A percentile compares a stretch with the other conserved stretches of the same genome.
Conservation (phyloP, 2,888 invertebrate genomes). For the Meteorus cinctellus region DNA sequence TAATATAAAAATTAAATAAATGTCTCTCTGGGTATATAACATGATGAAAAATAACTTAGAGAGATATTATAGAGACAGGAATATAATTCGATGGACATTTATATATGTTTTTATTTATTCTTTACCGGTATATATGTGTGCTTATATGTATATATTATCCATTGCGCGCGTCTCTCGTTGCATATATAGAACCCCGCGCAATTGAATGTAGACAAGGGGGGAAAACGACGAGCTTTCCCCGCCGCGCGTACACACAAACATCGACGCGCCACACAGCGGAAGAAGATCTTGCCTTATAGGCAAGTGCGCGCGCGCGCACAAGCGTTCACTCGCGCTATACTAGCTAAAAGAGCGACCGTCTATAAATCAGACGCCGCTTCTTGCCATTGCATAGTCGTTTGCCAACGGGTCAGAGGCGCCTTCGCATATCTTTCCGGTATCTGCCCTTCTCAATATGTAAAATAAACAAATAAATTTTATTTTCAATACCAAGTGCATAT, state of each 20-base stretch:
- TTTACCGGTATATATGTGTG: slow-evolving; percentile 15
- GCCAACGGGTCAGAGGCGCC: slow-evolving; percentile 41
- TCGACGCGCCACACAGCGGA: slow-evolving; percentile 52
- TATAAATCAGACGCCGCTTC: slow-evolving; percentile 69
- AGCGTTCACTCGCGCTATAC: slow-evolving; percentile 1
- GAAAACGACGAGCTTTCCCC: slow-evolving; percentile 50
- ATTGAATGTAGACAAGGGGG: slow-evolving; percentile 26
- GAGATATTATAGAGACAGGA: slow-evolving; percentile 20
- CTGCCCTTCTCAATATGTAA: slow-evolving; percentile 28
- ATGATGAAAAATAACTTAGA: slow-evolving; percentile 15
- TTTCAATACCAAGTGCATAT: slow-evolving; percentile 22
- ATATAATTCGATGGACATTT: slow-evolving; percentile 26
- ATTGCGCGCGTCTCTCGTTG: slow-evolving; percentile 2
- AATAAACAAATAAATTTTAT: slow-evolving; percentile 29
- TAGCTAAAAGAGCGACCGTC: slow-evolving; percentile 49
- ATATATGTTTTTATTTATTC: slow-evolving; percentile 26
- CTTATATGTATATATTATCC: slow-evolving; percentile 11
- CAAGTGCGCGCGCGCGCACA: slow-evolving; percentile 47
- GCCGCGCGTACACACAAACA: slow-evolving; percentile 37
- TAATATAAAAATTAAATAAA: slow-evolving; percentile 10
- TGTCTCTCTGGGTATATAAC: slow-evolving; percentile 5
- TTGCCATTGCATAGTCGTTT: slow-evolving; percentile 65
- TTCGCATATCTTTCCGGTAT: slow-evolving; percentile 43
- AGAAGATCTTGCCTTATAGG: slow-evolving; percentile 60
- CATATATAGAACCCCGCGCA: slow-evolving; percentile 6